Base-by-base conservation (phyloP, 2,113 vertebrate genomes). In the Lampris incognitus region DNA sequence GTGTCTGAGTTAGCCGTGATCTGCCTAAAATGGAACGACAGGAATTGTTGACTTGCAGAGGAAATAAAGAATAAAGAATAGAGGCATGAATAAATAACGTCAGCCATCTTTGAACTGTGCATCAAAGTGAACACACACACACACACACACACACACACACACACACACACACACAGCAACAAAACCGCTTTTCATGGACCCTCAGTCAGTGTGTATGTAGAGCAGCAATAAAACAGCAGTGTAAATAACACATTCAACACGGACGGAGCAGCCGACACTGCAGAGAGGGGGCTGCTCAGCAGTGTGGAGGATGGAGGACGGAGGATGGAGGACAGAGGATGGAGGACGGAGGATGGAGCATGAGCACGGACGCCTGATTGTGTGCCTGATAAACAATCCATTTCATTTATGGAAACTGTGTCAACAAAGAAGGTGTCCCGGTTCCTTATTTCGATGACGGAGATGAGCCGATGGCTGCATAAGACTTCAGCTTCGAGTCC, bases 1-100 rank as follows among this genome's bases (percentile, higher is more conserved):
- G 60, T 40, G 64, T 66, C 77, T 42, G 78, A 81, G 84, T 88
- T 83, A 13, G 65, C 81, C 79, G 67, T 69, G 80, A 87, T 86
- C 86, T 59, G 78, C 83, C 84, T 79, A 83, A 87, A 92, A 90
- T 87, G 85, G 83, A 88, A 91, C 79, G 85, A 65, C 85, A 82
- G 87, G 87, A 91, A 83, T 85, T 90, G 74, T 66, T 71, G 81
- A 86, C 89, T 90, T 66, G 50, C 81, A 37, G 72, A 83, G 84
- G 82, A 88, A 91, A 89, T 91, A 90, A 91, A 86, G 70, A 58
- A 24, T 24, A 24, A 91, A 93, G 90, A 92, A 92, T 90, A 94
- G 91, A 90, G 84, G 87, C 88, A 91, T 91, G 90, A 92, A 93
- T 93, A 93, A 93, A 90, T 93, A 93, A 94, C 85, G 84, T 64